A percentile compares a stretch with the other conserved stretches of the same genome.
Conservation (phyloP, 2,797 vertebrate species). For the Aeoliscus strigatus region DNA sequence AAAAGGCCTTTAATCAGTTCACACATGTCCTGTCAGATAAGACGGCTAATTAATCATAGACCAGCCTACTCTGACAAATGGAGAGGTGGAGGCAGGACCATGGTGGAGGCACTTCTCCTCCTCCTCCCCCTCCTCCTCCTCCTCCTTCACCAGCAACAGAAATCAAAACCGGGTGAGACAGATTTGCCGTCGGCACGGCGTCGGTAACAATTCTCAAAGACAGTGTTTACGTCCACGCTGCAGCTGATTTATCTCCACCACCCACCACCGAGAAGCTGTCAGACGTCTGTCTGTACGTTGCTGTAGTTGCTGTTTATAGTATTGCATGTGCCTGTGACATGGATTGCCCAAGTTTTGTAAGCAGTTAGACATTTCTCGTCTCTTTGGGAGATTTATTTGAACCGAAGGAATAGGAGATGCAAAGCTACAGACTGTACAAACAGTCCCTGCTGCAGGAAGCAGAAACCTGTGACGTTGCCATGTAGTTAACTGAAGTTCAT, state of each 20-base stretch:
- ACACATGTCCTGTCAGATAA: constrained; percentile 70
- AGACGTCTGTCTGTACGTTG: constrained; percentile 12
- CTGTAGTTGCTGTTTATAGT: constrained; percentile 33
- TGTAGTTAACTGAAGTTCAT: not conserved
- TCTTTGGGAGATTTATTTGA: constrained; percentile 16
- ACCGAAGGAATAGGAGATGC: constrained; percentile 1
- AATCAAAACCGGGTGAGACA: constrained; percentile 36
- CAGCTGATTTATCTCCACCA: constrained; percentile 25
- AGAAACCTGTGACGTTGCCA: not conserved
- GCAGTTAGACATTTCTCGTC: not conserved
- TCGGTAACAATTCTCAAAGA: constrained; percentile 33
- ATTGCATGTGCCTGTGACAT: constrained; percentile 9
- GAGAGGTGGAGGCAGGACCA: constrained; percentile 48
- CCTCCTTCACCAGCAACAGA: constrained; percentile 37
- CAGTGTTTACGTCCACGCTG: constrained; percentile 33
- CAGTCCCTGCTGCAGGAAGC: not conserved
- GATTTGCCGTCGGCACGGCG: constrained; percentile 29
- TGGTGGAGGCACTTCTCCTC: constrained; percentile 53
- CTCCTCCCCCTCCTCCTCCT: constrained; percentile 43
- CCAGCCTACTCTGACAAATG: constrained; percentile 50
- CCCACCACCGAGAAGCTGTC: constrained; percentile 33
- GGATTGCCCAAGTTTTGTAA: constrained; percentile 10
- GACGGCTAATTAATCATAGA: constrained; percentile 69
- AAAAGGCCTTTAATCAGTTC: constrained; percentile 69
- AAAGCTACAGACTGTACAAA: not conserved